Percentiles rank a stretch among this genome's conserved stretches.
Evolutionary conservation across 2,113 vertebrate species (phyloP).

Genomic region (Eclectus roratus): DNA sequence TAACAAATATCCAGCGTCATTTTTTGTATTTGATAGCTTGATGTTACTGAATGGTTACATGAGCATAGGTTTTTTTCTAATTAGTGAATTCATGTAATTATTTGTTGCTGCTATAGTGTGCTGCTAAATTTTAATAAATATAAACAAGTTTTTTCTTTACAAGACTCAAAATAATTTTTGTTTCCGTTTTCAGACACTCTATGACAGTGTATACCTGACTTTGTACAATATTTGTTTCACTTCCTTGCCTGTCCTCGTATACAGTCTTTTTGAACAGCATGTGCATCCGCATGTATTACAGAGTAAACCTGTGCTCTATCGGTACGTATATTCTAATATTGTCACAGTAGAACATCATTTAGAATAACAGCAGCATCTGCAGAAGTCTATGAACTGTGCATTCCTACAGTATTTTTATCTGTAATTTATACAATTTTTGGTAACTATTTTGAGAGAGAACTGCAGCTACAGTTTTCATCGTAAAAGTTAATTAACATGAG

Average conservation of each 20-base stretch:
- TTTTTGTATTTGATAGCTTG: neutral
- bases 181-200: constrained; percentile 88
- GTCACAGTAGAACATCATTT: neutral
- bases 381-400: neutral
- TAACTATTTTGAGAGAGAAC: neutral
- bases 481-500: neutral
- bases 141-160: neutral
- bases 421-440: neutral
- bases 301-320: constrained; percentile 91
- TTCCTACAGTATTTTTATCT: neutral
- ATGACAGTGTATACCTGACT: constrained; percentile 98
- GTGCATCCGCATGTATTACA: constrained; percentile 92
- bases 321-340: constrained; percentile 65
- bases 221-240: constrained; percentile 99
- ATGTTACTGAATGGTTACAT: neutral
- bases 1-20: neutral
- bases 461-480: neutral
- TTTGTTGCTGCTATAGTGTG: neutral
- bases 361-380: neutral
- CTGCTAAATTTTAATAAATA: neutral
- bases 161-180: neutral
- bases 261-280: constrained; percentile 97
- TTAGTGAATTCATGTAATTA: neutral
- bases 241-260: constrained; percentile 96
- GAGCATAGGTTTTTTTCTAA: neutral